These are phyloP conservation scores for Lepidurus apus DNA, from an alignment of 1,140 invertebrate species.

Conservation along the genomic window DNA sequence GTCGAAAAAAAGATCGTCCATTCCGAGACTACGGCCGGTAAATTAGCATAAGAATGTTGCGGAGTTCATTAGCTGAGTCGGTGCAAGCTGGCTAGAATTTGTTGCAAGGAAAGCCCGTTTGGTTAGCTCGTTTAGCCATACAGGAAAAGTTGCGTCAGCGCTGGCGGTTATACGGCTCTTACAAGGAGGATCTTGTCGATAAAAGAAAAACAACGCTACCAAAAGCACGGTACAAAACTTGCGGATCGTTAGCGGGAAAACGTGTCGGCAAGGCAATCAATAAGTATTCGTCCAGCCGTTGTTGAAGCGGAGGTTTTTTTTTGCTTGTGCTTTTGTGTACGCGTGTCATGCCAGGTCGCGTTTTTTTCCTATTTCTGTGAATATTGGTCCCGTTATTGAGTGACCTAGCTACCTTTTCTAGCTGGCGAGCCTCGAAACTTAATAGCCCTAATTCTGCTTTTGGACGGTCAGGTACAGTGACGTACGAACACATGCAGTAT, in stretches of 20 bases:
- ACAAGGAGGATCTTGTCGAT: neutral
- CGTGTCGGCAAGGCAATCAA: neutral
- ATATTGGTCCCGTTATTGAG: neutral
- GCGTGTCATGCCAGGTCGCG: neutral
- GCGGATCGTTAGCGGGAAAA: neutral
- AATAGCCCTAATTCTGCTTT: no score
- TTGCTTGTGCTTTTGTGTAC: neutral
- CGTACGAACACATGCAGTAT: no score
- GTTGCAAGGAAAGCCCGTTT: neutral
- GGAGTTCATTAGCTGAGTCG: conserved; percentile 7
- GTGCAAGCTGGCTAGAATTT: neutral
- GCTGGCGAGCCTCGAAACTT: no score
- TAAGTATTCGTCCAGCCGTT: conserved; percentile 3
- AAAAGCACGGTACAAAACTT: neutral
- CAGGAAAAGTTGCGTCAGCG: neutral
- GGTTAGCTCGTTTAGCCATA: neutral
- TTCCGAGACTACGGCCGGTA: neutral
- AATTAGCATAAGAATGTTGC: conserved; percentile 19
- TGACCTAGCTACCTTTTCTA: neutral
- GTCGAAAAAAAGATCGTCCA: neutral
- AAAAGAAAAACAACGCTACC: neutral
- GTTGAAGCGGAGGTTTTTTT: neutral
- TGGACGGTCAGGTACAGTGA: no score
- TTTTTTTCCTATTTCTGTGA: neutral
- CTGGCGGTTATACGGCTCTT: neutral